Base-by-base conservation (phyloP, 23 tunicate species). In the Corella eumyota region DNA sequence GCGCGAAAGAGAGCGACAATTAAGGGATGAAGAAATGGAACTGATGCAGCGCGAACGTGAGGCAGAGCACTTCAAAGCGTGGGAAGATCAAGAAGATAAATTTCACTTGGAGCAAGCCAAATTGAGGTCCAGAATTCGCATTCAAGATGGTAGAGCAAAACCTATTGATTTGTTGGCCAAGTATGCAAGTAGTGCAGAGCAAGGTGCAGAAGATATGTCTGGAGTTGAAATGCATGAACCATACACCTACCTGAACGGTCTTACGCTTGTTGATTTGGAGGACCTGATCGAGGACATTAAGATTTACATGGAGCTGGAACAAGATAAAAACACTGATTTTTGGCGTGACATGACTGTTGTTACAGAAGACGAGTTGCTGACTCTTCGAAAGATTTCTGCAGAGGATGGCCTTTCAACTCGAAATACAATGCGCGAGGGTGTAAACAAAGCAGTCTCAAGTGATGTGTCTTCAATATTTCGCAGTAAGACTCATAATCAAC, bases 211-310 rank as follows among this genome's bases (percentile, higher is more conserved):
- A 33, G 95, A 80, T 45, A 27, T 85, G 45, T 76, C 98, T 11
- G 99, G 87, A 11, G 78, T 88, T 17, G 98, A 92, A 50, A 76
- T 92, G 85, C 95, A 93, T 50, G 99, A 93, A 50, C 99, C 99
- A 0, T 93, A 93, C 70, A 85, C 93, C 27, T 93, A 93, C 50
- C 56, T 85, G 2, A 93, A 93, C 46, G 99, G 99, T 33, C 73
- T 93, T 32, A 84, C 93, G 15, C 68, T 67, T 37, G 31, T 30
- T 22, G 95, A 84, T 34, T 68, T 93, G 26, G 99, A 93, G 48
- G 90, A 93, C 65, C 45, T 93, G 30, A 66, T 79, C 36, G 99
- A 78, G 25, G 99, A 93, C 60, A 93, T 93, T 58, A 73, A 78
- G 44, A 81, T 88, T 38, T 88, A 88, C 61, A 79, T 78, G 80